These are phyloP conservation scores for Drosophila tani DNA, from an alignment of 1,140 invertebrate species.

Conservation along the genomic window DNA sequence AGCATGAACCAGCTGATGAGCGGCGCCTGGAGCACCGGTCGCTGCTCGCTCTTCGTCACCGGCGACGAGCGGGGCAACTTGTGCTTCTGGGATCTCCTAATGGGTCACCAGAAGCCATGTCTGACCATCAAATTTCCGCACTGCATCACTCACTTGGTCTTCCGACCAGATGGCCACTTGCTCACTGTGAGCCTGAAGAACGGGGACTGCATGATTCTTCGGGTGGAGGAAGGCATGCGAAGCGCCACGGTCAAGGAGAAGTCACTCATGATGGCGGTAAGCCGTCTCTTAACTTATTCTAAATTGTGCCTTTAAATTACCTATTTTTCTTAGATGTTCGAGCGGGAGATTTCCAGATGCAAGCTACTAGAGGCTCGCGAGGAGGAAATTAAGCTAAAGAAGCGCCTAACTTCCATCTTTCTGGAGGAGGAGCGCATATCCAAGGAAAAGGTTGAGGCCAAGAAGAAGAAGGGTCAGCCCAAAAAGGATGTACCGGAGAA, in stretches of 20 bases:
- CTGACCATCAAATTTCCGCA: constrained; percentile 85
- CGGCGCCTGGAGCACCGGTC: constrained; percentile 92
- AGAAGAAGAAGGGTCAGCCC: constrained; percentile 14
- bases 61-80: constrained; percentile 92
- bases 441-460: constrained; percentile 7
- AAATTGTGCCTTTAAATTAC: not conserved
- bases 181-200: constrained; percentile 91
- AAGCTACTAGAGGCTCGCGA: constrained; percentile 94
- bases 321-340: constrained; percentile 88
- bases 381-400: constrained; percentile 89
- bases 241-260: constrained; percentile 92
- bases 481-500: constrained; percentile 1
- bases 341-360: constrained; percentile 93
- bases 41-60: constrained; percentile 94
- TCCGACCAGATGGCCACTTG: constrained; percentile 88
- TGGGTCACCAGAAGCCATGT: constrained; percentile 92
- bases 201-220: constrained; percentile 91
- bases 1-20: constrained; percentile 89
- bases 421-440: constrained; percentile 36
- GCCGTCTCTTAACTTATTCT: constrained; percentile 67
- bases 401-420: constrained; percentile 46
- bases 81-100: constrained; percentile 95
- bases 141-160: constrained; percentile 85
- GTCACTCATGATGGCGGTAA: constrained; percentile 88
- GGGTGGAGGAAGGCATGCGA: constrained; percentile 92